phyloP scores from a whole-genome alignment of 1,140 invertebrate species.

The Caenorhabditis brenneri region DNA sequence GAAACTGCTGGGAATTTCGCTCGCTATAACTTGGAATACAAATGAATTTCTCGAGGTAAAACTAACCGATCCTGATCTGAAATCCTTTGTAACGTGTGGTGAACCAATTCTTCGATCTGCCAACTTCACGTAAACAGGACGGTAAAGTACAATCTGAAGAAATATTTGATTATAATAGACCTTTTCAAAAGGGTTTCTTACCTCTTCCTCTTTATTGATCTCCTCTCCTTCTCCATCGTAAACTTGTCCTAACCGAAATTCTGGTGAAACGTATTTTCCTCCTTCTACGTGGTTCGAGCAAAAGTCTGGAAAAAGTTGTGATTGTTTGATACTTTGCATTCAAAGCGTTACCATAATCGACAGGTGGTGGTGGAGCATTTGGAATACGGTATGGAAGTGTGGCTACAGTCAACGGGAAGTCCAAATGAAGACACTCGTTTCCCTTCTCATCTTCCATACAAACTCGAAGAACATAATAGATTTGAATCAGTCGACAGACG shows the following conservation, averaged over 20 bases:
- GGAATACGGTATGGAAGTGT: conserved; percentile 82
- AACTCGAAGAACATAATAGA: conserved; percentile 82
- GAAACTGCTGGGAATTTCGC: no score
- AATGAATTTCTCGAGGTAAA: no score
- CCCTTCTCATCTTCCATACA: conserved; percentile 77
- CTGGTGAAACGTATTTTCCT: conserved; percentile 82
- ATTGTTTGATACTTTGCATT: not conserved
- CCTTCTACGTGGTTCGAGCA: conserved; percentile 78
- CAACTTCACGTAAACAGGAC: conserved; percentile 67
- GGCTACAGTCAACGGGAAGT: conserved; percentile 83
- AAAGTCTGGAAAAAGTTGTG: conserved; percentile 57
- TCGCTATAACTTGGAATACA: no score
- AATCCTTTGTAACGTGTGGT: conserved; percentile 33
- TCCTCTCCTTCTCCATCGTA: conserved; percentile 75
- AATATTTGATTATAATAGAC: no score
- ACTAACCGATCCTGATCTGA: conserved; percentile 44
- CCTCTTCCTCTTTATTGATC: conserved; percentile 61
- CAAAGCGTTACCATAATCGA: conserved; percentile 78
- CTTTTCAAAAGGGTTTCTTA: not conserved
- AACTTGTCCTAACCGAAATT: conserved; percentile 82
- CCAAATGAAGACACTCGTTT: conserved; percentile 79
- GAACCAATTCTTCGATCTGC: conserved; percentile 56
- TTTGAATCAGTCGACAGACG: conserved; percentile 80
- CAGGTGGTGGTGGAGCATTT: conserved; percentile 76
- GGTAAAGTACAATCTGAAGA: conserved; percentile 63